phyloP scores from a whole-genome alignment of 2,797 vertebrate species.

The Spondyliosoma cantharus region DNA sequence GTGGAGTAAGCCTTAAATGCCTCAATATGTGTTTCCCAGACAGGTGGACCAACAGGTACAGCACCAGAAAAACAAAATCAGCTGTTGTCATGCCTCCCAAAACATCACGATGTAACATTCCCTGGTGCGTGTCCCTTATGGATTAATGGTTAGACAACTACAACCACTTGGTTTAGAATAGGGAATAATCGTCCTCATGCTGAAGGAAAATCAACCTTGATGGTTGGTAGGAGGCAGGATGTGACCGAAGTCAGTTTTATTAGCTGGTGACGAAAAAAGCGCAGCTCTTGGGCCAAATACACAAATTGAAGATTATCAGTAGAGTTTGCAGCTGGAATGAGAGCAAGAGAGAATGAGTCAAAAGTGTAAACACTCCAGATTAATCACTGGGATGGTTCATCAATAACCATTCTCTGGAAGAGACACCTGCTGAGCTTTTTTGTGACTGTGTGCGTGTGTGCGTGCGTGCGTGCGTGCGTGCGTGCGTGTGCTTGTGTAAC shows the following conservation, averaged over 20 bases:
- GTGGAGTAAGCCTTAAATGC: no score
- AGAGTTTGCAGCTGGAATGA: slow-evolving; percentile 17
- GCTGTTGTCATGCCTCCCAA: neutral
- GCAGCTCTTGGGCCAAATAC: slow-evolving; percentile 27
- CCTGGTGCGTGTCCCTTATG: neutral
- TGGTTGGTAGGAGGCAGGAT: neutral
- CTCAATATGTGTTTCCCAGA: no score
- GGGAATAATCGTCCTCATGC: neutral
- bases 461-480: neutral
- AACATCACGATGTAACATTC: neutral
- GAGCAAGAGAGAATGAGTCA: slow-evolving; percentile 1
- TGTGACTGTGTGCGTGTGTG: slow-evolving; percentile 8
- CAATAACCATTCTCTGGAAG: slow-evolving; percentile 32
- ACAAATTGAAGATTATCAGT: slow-evolving; percentile 32
- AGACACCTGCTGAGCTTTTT: slow-evolving; percentile 15
- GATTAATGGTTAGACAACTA: neutral
- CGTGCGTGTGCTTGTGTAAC: neutral
- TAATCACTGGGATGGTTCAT: slow-evolving; percentile 28
- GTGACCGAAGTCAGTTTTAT: slow-evolving; percentile 12
- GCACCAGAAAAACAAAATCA: no score
- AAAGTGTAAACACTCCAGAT: slow-evolving; percentile 39
- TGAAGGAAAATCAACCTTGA: slow-evolving; percentile 30
- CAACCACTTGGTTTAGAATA: neutral
- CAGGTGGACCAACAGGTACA: neutral
- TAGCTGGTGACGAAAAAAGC: neutral